Evolutionary conservation across 2,888 invertebrate species (phyloP), one percentile per base, ranked within the genome.

Genomic region (Vandiemenella viatica): DNA sequence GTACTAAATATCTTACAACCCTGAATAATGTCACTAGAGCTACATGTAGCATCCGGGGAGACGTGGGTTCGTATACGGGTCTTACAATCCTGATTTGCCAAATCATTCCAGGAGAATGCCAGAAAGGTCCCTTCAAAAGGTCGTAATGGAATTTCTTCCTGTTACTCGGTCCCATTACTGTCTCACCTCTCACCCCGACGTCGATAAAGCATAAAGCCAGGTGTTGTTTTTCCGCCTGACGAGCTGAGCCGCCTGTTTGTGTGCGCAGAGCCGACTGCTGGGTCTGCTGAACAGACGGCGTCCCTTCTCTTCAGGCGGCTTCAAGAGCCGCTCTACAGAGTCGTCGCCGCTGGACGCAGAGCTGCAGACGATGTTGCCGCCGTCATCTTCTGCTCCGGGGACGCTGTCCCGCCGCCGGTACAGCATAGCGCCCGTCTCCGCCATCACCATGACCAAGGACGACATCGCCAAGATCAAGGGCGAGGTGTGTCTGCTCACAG

Each of bases 401-500:
- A 10, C n/a, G 13, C n/a, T n/a, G n/a, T n/a, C n/a, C n/a, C 10
- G n/a, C 13, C 32, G 32, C 32, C 32, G 32, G 13, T n/a, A 3
- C 32, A 32, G 32, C 32, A n/a, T 32, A 10, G 32, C 32, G 13
- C 32, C 32, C 32, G 32, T 32, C 32, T 13, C 32, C 13, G 13
- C 32, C 32, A 13, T 32, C 32, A 32, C 32, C 32, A 32, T 32
- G 32, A 32, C 32, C 32, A 32, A 32, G 32, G 32, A 32, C 32
- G 32, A 32, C 32, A 13, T 32, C 32, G 47, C 26, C 6, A 53
- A 50, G 16, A 55, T 60, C 19, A 60, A 61, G 42, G 72, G 75
- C 4, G 77, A 80, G 45, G 77, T 86, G 5, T 87, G 87, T 60
- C 68, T 83, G 13, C 73, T 87, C 57, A 74, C 77, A 32, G 83